Evolutionary conservation across 2,113 vertebrate genomes (phyloP).

Genomic region (Ptilorrhoa leucosticta): DNA sequence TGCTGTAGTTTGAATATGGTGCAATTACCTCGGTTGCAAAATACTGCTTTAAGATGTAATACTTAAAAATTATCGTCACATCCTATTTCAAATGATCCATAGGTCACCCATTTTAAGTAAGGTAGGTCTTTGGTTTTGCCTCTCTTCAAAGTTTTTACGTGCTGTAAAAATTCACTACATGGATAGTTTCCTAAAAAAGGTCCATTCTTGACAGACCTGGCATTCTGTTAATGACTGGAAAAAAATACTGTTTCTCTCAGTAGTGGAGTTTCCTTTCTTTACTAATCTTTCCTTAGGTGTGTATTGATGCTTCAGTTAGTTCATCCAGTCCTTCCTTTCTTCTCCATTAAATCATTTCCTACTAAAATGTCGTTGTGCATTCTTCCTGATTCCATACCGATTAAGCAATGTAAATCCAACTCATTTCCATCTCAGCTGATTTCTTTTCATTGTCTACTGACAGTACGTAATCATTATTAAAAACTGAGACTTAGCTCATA

Average conservation of each 20-base stretch:
- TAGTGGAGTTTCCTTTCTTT: neutral
- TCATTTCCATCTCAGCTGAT: neutral
- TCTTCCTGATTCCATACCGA: conserved; percentile 9
- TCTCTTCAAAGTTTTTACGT: neutral
- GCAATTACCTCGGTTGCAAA: neutral
- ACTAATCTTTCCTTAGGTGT: neutral
- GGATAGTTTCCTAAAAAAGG: neutral
- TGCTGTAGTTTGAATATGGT: neutral
- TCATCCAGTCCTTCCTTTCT: conserved; percentile 15
- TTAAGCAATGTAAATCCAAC: neutral
- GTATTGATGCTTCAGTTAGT: neutral
- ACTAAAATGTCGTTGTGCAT: neutral
- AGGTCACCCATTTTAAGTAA: neutral
- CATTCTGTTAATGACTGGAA: neutral
- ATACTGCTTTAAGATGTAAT: neutral
- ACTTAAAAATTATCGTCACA: neutral
- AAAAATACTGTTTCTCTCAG: neutral
- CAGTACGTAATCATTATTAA: neutral
- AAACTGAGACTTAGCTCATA: conserved; percentile 24
- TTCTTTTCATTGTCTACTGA: neutral
- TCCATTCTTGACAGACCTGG: neutral
- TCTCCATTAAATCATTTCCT: conserved; percentile 62
- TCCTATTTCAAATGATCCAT: neutral
- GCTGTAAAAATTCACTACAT: neutral
- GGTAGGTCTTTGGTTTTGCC: neutral